These are phyloP conservation scores for Eremophila alpestris DNA, from an alignment of 2,797 vertebrate species.

Conservation along the genomic window DNA sequence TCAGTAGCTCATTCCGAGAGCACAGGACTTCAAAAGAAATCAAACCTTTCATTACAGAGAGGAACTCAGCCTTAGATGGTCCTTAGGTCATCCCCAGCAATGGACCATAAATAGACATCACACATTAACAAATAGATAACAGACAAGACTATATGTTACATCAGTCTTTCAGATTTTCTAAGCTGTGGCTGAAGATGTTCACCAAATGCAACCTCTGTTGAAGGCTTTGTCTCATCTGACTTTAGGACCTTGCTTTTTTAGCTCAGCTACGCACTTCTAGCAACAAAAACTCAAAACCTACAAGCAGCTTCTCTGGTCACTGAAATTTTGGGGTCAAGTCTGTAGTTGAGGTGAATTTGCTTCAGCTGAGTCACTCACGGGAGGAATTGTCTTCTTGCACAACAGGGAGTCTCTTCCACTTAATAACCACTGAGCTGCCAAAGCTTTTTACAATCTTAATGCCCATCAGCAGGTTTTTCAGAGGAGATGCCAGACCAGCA, in stretches of 20 bases:
- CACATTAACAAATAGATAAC: background rate
- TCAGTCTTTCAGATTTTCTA: background rate
- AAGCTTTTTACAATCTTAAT: background rate
- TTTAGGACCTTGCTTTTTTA: background rate
- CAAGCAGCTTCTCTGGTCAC: background rate
- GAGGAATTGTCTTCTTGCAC: background rate
- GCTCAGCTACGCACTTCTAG: background rate
- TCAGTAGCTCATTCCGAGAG: background rate
- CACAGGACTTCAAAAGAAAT: background rate
- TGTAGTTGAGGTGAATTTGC: background rate
- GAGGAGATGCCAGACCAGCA: background rate
- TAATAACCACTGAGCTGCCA: background rate
- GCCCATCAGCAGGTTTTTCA: background rate
- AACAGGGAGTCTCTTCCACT: accelerated
- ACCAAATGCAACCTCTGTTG: background rate
- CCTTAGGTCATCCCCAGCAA: background rate
- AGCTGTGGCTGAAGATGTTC: background rate
- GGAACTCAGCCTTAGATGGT: background rate
- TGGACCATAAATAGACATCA: background rate
- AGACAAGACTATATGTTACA: background rate
- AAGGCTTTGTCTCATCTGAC: background rate
- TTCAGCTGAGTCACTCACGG: background rate
- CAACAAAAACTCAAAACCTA: background rate
- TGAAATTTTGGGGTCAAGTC: background rate
- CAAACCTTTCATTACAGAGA: background rate